phyloP scores from a whole-genome alignment of 1,140 invertebrate genomes.

The Philotrypesis tridentata region DNA sequence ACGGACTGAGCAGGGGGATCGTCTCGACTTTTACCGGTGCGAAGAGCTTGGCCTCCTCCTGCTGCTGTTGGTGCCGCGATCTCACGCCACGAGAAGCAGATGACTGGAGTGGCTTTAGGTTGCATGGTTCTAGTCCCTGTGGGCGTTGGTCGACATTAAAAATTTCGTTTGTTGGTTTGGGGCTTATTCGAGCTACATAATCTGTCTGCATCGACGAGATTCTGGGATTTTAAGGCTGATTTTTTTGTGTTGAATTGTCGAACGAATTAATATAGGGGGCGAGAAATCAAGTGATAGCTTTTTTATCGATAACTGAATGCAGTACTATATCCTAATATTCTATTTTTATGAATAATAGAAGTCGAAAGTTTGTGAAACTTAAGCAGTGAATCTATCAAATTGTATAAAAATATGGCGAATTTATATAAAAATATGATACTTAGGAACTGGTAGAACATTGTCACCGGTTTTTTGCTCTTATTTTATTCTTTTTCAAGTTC shows the following conservation, averaged over 20 bases:
- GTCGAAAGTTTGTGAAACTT: too few species aligned
- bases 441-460: not conserved
- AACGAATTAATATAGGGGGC: too few species aligned
- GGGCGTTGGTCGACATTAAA: conserved; percentile 14
- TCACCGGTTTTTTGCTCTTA: not conserved
- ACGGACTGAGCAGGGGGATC: conserved; percentile 57
- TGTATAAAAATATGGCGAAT: too few species aligned
- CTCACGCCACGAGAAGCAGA: conserved; percentile 72
- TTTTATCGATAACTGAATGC: too few species aligned
- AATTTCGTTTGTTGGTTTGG: not conserved
- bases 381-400: too few species aligned
- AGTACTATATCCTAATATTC: too few species aligned
- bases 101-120: conserved; percentile 58
- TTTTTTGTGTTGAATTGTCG: too few species aligned
- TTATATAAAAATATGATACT: too few species aligned
- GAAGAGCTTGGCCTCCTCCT: conserved; percentile 51
- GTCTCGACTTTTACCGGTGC: conserved; percentile 57
- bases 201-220: too few species aligned
- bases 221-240: too few species aligned
- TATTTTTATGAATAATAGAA: too few species aligned
- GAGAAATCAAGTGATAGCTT: too few species aligned
- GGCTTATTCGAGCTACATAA: not conserved
- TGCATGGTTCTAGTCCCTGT: conserved; percentile 68
- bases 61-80: conserved; percentile 53
- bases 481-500: not conserved